Evolutionary conservation across 2,113 vertebrate genomes (phyloP).

Genomic region (Brachypteracias leptosomus): DNA sequence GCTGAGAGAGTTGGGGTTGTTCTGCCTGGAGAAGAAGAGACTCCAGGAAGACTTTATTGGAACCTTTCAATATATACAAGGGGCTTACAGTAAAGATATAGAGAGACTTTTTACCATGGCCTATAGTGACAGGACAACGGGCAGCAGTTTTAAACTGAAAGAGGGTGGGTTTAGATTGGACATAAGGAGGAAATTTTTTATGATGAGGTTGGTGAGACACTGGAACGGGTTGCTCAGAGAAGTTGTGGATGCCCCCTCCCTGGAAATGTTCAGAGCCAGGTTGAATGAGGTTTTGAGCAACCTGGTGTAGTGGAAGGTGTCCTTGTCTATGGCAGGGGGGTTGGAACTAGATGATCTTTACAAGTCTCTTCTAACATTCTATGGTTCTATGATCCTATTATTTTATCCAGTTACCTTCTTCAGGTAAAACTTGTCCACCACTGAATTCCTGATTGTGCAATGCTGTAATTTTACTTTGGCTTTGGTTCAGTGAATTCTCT

Average conservation of each 20-base stretch:
- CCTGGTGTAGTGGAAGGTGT: neutral
- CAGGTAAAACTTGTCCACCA: neutral
- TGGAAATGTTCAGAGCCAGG: neutral
- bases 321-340: too few species aligned
- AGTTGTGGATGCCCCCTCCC: neutral
- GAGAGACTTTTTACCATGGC: neutral
- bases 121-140: neutral
- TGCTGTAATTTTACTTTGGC: neutral
- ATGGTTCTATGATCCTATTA: neutral
- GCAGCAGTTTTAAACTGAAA: neutral
- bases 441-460: neutral
- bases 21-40: neutral
- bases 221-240: neutral
- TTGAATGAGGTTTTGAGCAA: neutral
- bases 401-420: neutral
- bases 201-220: neutral
- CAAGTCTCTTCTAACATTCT: neutral
- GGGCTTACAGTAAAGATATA: neutral
- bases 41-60: fast-evolving
- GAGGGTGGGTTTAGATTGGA: neutral
- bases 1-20: neutral
- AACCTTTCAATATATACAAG: neutral
- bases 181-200: neutral
- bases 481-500: neutral
- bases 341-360: neutral